These are phyloP conservation scores for Tetragonisca angustula DNA, from an alignment of 2,888 invertebrate species.

Conservation along the genomic window DNA sequence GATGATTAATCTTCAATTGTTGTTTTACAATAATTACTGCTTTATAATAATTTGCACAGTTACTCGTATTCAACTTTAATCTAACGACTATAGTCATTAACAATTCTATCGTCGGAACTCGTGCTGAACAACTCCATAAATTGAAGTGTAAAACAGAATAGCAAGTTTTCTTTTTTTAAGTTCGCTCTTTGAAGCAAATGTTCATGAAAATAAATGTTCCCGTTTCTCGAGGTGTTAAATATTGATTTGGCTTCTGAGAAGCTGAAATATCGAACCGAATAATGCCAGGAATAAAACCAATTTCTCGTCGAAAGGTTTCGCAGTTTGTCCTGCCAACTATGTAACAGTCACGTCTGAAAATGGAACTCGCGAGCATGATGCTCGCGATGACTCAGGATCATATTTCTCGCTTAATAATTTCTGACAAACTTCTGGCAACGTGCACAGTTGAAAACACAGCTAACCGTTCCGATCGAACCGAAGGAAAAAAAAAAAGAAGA, in stretches of 20 bases:
- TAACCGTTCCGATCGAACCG: not conserved
- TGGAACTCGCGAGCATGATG: conserved; percentile 23
- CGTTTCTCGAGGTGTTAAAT: not conserved
- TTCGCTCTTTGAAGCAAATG: too few relatives aligned
- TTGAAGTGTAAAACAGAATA: too few relatives aligned
- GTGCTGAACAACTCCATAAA: too few relatives aligned
- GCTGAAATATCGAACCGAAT: not conserved
- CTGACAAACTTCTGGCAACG: conserved; percentile 10
- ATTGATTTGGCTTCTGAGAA: too few relatives aligned
- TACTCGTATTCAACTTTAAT: too few relatives aligned
- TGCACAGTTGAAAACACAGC: not conserved
- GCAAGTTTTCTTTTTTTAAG: too few relatives aligned
- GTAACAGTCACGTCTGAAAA: conserved; percentile 22
- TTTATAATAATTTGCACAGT: too few relatives aligned
- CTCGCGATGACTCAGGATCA: conserved; percentile 27
- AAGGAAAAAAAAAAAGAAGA: not conserved
- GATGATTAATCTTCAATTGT: too few relatives aligned
- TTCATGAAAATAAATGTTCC: too few relatives aligned
- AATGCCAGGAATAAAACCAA: not conserved
- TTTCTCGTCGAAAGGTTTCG: not conserved
- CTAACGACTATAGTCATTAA: too few relatives aligned
- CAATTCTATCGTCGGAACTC: too few relatives aligned
- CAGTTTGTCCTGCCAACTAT: not conserved
- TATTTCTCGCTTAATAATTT: conserved; percentile 29
- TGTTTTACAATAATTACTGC: too few relatives aligned